Conservation (phyloP, 37 sponge, comb jelly and placozoan genomes). For the Mnemiopsis leidyi region DNA sequence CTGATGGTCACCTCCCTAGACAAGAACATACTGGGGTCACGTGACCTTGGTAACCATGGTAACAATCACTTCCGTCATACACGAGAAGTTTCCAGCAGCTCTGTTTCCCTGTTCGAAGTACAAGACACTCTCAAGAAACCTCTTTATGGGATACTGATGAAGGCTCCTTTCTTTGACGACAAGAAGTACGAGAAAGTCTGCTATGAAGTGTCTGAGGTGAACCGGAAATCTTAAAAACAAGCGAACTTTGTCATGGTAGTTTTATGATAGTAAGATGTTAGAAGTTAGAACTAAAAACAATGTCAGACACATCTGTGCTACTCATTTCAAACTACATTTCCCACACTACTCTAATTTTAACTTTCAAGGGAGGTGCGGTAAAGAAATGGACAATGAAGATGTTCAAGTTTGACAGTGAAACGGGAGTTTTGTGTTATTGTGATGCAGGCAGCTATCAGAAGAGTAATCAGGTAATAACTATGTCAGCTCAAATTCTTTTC, state of each 20-base stretch:
- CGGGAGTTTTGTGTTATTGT: slow-evolving; percentile 45
- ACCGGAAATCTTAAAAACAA: no score
- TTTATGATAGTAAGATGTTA: no score
- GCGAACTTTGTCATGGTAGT: no score
- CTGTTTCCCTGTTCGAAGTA: slow-evolving; percentile 5
- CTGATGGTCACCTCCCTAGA: no score
- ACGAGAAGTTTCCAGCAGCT: not conserved
- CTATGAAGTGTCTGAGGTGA: not conserved
- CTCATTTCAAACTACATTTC: no score
- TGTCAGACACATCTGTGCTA: no score
- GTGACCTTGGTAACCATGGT: no score
- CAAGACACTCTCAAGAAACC: slow-evolving; percentile 29
- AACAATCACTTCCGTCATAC: no score
- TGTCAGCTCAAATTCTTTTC: no score
- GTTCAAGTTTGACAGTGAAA: slow-evolving; percentile 55
- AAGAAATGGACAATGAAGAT: slow-evolving; percentile 63
- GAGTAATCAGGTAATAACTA: not conserved
- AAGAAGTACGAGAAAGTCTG: slow-evolving; percentile 55
- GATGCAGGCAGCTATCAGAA: slow-evolving; percentile 52
- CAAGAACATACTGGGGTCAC: no score
- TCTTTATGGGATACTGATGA: slow-evolving; percentile 46
- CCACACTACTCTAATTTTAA: no score
- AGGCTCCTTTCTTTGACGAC: slow-evolving; percentile 45
- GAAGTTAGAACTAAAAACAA: no score
- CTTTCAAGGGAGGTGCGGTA: not conserved